Conservation (phyloP, 2,888 invertebrate genomes). For the Nomada fabriciana region DNA sequence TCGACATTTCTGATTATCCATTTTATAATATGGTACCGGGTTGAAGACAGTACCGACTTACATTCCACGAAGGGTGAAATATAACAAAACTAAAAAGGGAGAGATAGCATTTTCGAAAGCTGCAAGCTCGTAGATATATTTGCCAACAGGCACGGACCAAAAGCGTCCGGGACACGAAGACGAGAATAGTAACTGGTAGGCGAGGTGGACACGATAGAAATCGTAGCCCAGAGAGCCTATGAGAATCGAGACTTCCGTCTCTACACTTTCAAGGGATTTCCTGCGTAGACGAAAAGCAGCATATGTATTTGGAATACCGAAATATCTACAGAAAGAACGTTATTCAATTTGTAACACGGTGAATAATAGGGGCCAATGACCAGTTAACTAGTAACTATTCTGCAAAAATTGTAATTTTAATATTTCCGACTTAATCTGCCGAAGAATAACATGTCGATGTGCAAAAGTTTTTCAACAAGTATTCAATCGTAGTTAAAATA, state of each 20-base stretch:
- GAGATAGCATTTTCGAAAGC: conserved; percentile 69
- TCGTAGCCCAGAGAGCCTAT: conserved; percentile 59
- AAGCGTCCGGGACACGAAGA: conserved; percentile 81
- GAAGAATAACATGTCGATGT: too few species aligned
- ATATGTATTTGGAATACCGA: too few species aligned
- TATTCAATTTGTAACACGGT: too few species aligned
- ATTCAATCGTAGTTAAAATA: too few species aligned
- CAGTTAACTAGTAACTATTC: too few species aligned
- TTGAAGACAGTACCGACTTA: neutral
- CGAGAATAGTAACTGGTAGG: conserved; percentile 83
- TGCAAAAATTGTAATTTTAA: too few species aligned
- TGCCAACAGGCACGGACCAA: conserved; percentile 75
- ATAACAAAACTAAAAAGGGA: conserved; percentile 56
- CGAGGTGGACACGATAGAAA: conserved; percentile 70
- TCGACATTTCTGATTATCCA: neutral
- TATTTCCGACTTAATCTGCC: too few species aligned
- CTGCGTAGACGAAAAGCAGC: neutral
- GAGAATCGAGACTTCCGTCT: conserved; percentile 43
- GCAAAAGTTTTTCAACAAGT: too few species aligned
- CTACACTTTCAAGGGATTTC: conserved; percentile 26
- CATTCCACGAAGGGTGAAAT: conserved; percentile 26
- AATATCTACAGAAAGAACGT: too few species aligned
- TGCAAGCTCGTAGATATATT: conserved; percentile 81
- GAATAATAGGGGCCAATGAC: too few species aligned
- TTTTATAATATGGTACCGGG: too few species aligned